Percentiles rank a stretch among this genome's conserved stretches.
phyloP scores from a whole-genome alignment of 92 coral and sea anemone species.

The Epizoanthus rinbou region DNA sequence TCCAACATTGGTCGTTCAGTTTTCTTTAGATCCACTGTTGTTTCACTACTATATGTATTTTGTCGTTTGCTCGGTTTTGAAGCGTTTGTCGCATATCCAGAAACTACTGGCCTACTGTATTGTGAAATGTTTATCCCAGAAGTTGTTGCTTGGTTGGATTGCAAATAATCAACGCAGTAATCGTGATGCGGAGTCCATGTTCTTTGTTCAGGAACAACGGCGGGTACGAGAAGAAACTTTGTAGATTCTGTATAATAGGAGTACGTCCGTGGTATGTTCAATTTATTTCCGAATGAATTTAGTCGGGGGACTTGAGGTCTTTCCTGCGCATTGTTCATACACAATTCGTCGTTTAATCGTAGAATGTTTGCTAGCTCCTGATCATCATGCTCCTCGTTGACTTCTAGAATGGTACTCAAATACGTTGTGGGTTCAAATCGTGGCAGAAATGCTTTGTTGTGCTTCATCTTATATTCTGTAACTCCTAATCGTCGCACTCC shows the following conservation, averaged over 20 bases:
- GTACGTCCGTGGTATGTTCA: background rate
- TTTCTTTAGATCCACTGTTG: background rate
- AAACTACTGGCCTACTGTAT: background rate
- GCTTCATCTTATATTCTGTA: background rate
- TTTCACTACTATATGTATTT: background rate
- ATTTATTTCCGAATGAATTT: conserved; percentile 19
- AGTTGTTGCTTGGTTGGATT: background rate
- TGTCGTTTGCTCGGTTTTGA: background rate
- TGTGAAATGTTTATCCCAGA: background rate
- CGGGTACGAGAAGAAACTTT: background rate
- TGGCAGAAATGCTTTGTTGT: background rate
- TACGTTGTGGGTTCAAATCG: background rate
- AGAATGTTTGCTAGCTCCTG: background rate
- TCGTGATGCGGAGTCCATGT: conserved; percentile 13
- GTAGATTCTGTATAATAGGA: background rate
- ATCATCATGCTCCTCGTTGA: conserved; percentile 18
- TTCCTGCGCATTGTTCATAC: background rate
- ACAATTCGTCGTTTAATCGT: background rate
- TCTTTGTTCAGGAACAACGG: background rate
- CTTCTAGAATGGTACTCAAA: conserved; percentile 25
- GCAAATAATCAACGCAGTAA: conserved; percentile 4
- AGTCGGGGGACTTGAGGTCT: conserved; percentile 1
- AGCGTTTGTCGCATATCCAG: background rate
- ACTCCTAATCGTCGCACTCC: background rate
- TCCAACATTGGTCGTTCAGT: conserved; percentile 8